phyloP scores from a whole-genome alignment of 2,888 invertebrate species.

The Ormyrus nitidulus region DNA sequence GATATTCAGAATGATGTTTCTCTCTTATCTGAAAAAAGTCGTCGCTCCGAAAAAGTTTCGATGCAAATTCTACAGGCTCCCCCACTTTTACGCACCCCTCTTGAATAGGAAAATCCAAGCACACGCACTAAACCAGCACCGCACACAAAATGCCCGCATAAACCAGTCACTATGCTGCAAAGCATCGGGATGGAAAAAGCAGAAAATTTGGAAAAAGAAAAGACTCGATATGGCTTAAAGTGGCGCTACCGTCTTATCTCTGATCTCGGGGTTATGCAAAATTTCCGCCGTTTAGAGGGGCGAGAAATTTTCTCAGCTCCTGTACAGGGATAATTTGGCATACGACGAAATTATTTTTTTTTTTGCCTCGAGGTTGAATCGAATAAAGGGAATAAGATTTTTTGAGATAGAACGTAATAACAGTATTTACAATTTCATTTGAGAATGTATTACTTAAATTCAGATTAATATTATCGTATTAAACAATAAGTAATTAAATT shows the following conservation, averaged over 20 bases:
- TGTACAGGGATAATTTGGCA: not conserved
- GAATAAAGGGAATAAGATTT: too few relatives aligned
- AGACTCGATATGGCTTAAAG: not conserved
- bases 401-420: too few relatives aligned
- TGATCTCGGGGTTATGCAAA: slow-evolving; percentile 24
- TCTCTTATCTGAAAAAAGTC: not conserved
- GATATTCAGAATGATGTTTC: too few relatives aligned
- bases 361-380: too few relatives aligned
- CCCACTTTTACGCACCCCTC: slow-evolving; percentile 27
- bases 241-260: slow-evolving; percentile 10
- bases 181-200: not conserved
- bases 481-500: too few relatives aligned
- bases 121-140: not conserved
- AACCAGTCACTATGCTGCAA: not conserved
- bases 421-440: too few relatives aligned
- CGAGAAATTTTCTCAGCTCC: slow-evolving; percentile 12
- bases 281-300: not conserved
- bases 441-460: too few relatives aligned
- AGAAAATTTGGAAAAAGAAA: slow-evolving; percentile 40
- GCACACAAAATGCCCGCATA: not conserved
- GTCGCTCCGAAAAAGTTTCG: slow-evolving; percentile 25
- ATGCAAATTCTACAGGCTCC: slow-evolving; percentile 20
- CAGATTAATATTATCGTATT: too few relatives aligned
- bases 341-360: slow-evolving; percentile 7
- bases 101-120: not conserved